Conservation (phyloP, 1,140 invertebrate genomes). For the Drosophila kurseongensis region DNA sequence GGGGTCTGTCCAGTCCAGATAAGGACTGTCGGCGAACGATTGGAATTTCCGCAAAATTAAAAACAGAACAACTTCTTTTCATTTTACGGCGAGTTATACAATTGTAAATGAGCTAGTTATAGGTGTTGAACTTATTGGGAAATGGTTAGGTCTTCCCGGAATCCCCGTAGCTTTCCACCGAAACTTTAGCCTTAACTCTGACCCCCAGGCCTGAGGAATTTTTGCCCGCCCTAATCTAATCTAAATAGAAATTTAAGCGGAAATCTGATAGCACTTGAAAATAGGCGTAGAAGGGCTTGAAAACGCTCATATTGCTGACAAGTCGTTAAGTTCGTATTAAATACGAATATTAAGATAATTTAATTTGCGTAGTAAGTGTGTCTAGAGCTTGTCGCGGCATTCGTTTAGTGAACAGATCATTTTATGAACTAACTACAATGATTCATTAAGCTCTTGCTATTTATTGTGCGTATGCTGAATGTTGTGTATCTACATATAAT, state of each 20-base stretch:
- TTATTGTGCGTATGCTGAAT: too few species aligned
- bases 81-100: slow-evolving; percentile 14
- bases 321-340: not conserved
- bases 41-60: slow-evolving; percentile 23
- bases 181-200: slow-evolving; percentile 9
- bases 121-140: slow-evolving; percentile 20
- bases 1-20: not conserved
- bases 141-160: slow-evolving; percentile 6
- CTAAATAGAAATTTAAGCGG: slow-evolving; percentile 33
- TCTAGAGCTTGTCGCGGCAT: too few species aligned
- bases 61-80: slow-evolving; percentile 18
- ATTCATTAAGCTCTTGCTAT: too few species aligned
- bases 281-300: not conserved
- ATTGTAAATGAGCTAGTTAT: slow-evolving; percentile 15
- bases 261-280: slow-evolving; percentile 32
- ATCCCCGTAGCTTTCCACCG: not conserved
- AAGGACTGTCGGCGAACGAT: not conserved
- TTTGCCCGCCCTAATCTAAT: slow-evolving; percentile 22
- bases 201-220: slow-evolving; percentile 3
- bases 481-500: too few species aligned
- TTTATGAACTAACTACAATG: too few species aligned
- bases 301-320: not conserved
- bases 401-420: too few species aligned
- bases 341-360: not conserved
- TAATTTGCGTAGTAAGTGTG: too few species aligned